Evolutionary conservation across 1,140 invertebrate genomes (phyloP).

Genomic region (Drosophila nannoptera): DNA sequence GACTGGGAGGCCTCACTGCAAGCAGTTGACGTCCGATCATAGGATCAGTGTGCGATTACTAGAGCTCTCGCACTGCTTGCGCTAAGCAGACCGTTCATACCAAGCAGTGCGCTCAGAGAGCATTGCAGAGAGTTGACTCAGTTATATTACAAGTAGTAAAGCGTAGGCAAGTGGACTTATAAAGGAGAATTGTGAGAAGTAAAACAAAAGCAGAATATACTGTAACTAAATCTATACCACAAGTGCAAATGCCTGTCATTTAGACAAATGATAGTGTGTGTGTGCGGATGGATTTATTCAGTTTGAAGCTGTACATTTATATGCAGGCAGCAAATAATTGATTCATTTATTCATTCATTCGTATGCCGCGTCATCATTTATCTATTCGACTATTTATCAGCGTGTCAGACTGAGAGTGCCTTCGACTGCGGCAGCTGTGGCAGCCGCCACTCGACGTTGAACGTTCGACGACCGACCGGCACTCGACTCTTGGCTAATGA

Average conservation of each 20-base stretch:
- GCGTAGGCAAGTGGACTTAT: too few relatives aligned
- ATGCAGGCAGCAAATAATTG: constrained; percentile 26
- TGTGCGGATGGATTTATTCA: not conserved
- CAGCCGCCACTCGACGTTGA: constrained; percentile 10
- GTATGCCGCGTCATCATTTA: constrained; percentile 27
- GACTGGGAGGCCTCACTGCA: too few relatives aligned
- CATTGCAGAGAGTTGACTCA: too few relatives aligned
- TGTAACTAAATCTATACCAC: too few relatives aligned
- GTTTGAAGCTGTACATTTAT: constrained; percentile 17
- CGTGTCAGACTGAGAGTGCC: constrained; percentile 15
- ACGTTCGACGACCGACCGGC: not conserved
- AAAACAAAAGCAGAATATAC: too few relatives aligned
- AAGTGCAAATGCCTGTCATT: not conserved
- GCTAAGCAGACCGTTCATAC: too few relatives aligned
- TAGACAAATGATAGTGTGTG: not conserved
- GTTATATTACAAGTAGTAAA: too few relatives aligned
- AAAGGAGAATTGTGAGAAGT: too few relatives aligned
- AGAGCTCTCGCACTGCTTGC: too few relatives aligned
- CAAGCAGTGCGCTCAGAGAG: too few relatives aligned
- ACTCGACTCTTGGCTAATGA: constrained; percentile 62
- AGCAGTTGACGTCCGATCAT: too few relatives aligned
- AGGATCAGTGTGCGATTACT: too few relatives aligned
- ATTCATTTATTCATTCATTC: constrained; percentile 36
- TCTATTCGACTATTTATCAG: constrained; percentile 34
- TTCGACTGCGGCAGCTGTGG: not conserved